These are phyloP conservation scores for Oscheius sp. DNA, from an alignment of 1,140 invertebrate genomes.

Conservation along the genomic window DNA sequence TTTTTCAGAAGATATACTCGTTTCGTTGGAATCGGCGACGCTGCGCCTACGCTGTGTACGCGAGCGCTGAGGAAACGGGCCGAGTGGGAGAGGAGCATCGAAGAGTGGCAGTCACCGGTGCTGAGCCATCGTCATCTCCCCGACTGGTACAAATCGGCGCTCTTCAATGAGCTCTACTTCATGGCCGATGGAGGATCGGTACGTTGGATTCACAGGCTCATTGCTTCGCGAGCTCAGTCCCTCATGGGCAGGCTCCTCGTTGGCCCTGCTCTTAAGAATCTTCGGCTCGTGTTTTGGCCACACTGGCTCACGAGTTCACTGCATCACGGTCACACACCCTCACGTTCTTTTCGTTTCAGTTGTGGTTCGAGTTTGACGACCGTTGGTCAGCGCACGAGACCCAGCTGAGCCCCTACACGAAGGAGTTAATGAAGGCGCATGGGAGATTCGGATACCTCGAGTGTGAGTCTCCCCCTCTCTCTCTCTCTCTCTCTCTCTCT, in stretches of 20 bases:
- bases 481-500: too few relatives aligned
- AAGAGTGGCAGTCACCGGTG: slow-evolving; percentile 78
- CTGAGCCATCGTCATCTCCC: slow-evolving; percentile 78
- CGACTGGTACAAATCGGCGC: slow-evolving; percentile 86
- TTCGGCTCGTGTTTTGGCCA: too few relatives aligned
- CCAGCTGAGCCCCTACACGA: slow-evolving; percentile 47
- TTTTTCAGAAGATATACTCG: slow-evolving; percentile 76
- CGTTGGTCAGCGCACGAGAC: slow-evolving; percentile 43
- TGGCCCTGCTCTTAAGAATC: too few relatives aligned
- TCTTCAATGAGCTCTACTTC: slow-evolving; percentile 91
- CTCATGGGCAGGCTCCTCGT: too few relatives aligned
- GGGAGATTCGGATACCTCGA: slow-evolving; percentile 66
- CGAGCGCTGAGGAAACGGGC: slow-evolving; percentile 75
- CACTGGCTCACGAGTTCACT: too few relatives aligned
- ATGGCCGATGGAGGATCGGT: slow-evolving; percentile 86
- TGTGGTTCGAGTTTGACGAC: slow-evolving; percentile 71
- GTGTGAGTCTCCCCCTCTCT: too few relatives aligned
- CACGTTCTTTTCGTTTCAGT: too few relatives aligned
- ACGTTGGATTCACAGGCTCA: too few relatives aligned
- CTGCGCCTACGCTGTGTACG: slow-evolving; percentile 71
- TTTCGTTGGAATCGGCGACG: slow-evolving; percentile 71
- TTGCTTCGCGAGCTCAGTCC: too few relatives aligned
- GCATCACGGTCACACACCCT: too few relatives aligned
- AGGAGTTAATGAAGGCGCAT: slow-evolving; percentile 60
- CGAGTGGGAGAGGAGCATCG: slow-evolving; percentile 78